Percentiles rank a stretch among this genome's conserved stretches.
These are phyloP conservation scores for Erithacus rubecula DNA, from an alignment of 2,797 vertebrate genomes.

Conservation along the genomic window DNA sequence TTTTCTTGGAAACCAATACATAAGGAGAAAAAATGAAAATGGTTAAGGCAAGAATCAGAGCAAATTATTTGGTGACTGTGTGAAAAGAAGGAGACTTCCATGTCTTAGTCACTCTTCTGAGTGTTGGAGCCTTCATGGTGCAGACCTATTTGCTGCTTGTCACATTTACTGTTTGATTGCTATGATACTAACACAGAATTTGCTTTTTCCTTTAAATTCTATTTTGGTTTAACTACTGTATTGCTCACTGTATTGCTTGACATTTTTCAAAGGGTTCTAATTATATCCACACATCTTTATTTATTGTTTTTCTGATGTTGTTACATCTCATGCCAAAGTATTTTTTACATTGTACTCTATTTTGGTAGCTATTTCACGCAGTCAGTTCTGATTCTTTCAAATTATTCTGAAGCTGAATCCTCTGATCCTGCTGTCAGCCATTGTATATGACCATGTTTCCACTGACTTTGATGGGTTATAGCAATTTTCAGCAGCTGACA, in stretches of 20 bases:
- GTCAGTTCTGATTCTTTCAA: constrained; percentile 32
- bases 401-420: neutral
- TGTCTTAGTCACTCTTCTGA: neutral
- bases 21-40: neutral
- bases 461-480: neutral
- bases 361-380: constrained; percentile 1
- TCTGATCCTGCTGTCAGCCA: constrained; percentile 11
- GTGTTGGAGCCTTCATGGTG: neutral
- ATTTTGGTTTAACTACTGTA: neutral
- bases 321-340: neutral
- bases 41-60: neutral
- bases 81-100: neutral
- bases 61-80: neutral
- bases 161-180: neutral
- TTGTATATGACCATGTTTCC: neutral
- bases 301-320: neutral
- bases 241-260: neutral
- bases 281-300: neutral
- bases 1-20: neutral
- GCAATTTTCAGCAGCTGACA: constrained; percentile 10
- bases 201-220: neutral
- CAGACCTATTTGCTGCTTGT: neutral
- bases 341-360: neutral
- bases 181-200: neutral
- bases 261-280: neutral